These are phyloP conservation scores for Acleris laterana DNA, from an alignment of 2,888 invertebrate genomes.

Conservation along the genomic window DNA sequence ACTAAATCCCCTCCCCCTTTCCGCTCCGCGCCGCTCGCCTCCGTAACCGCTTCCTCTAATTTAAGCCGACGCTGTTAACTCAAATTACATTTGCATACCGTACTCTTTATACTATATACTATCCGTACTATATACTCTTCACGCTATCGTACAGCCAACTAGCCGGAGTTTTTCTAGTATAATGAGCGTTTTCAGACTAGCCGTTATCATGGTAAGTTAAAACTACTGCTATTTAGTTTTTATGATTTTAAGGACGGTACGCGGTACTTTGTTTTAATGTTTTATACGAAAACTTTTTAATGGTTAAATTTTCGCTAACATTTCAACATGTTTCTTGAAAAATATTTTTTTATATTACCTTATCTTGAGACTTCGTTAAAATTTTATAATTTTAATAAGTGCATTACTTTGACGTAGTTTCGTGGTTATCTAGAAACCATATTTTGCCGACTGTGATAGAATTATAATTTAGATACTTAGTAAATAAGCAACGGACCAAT, in stretches of 20 bases:
- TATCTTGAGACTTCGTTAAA: not conserved
- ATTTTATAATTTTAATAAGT: no score
- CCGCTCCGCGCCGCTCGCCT: conserved; percentile 15
- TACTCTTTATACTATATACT: conserved; percentile 46
- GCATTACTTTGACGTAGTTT: not conserved
- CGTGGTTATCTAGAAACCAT: not conserved
- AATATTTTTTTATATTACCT: no score
- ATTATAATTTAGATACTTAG: no score
- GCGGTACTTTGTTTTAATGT: not conserved
- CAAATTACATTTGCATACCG: conserved; percentile 81
- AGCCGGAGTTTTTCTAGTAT: conserved; percentile 3
- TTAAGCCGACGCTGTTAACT: conserved; percentile 63
- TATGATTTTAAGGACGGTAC: not conserved
- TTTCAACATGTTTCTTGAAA: not conserved
- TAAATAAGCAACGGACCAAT: no score
- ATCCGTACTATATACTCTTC: conserved; percentile 5
- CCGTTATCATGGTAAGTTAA: conserved; percentile 4
- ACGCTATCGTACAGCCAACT: conserved; percentile 1
- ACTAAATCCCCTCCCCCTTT: conserved; percentile 2
- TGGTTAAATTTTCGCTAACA: not conserved
- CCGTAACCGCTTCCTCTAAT: conserved; percentile 43
- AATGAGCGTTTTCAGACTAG: conserved; percentile 7
- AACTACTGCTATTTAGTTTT: conserved; percentile 14
- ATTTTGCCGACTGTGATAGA: no score
- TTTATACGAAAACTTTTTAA: conserved; percentile 3